Conservation (phyloP, 2,113 vertebrate genomes). For the Chaetodon trifascialis region DNA sequence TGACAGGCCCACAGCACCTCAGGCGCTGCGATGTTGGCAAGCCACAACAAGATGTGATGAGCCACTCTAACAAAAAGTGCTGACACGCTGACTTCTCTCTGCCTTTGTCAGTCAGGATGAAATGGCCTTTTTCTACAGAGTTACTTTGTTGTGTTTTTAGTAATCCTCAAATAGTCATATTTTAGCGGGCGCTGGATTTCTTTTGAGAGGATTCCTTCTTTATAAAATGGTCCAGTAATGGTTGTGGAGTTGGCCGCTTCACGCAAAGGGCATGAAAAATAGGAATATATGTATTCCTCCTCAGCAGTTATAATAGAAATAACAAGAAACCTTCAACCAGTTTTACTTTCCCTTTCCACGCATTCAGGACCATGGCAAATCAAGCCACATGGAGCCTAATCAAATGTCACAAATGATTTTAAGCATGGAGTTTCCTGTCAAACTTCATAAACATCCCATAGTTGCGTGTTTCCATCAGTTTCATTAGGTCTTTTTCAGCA, state of each 20-base stretch:
- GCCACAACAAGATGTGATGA: slow-evolving; percentile 75
- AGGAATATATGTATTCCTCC: slow-evolving; percentile 44
- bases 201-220: slow-evolving; percentile 31
- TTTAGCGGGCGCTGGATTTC: slow-evolving; percentile 47
- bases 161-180: slow-evolving; percentile 40
- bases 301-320: slow-evolving; percentile 12
- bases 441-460: slow-evolving; percentile 15
- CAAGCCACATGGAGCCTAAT: slow-evolving; percentile 28
- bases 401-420: slow-evolving; percentile 45
- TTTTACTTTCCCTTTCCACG: slow-evolving; percentile 27
- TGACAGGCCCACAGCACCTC: slow-evolving; percentile 63
- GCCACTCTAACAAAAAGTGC: slow-evolving; percentile 74
- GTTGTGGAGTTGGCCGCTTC: slow-evolving; percentile 11
- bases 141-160: slow-evolving; percentile 52
- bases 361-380: slow-evolving; percentile 31
- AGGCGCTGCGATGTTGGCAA: slow-evolving; percentile 62
- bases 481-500: slow-evolving; percentile 3
- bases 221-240: slow-evolving; percentile 28
- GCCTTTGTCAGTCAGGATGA: slow-evolving; percentile 44
- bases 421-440: slow-evolving; percentile 17
- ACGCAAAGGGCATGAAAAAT: slow-evolving; percentile 5
- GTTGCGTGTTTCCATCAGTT: slow-evolving; percentile 11
- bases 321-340: slow-evolving; percentile 21
- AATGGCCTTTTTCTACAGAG: slow-evolving; percentile 47
- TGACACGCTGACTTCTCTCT: slow-evolving; percentile 68